Base-by-base conservation (phyloP, 2,888 invertebrate genomes). In the Clunio marinus region DNA sequence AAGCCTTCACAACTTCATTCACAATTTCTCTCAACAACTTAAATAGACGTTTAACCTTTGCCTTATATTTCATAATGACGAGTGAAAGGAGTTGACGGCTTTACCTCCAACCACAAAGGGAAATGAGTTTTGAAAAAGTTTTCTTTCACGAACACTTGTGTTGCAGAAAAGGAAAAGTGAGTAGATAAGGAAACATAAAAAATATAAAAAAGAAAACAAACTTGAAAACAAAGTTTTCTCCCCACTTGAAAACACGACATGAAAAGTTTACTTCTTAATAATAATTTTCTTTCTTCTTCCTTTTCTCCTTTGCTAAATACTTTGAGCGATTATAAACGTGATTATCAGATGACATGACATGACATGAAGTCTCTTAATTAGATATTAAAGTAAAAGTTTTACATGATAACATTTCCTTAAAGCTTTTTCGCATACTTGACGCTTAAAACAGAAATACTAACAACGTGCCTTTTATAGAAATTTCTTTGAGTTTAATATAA, bases 301-400 rank as follows among this genome's bases (percentile, higher is more conserved):
- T n/a, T n/a, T n/a, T n/a, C n/a, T n/a, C n/a, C n/a, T n/a, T 13
- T 51, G 51, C 10, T 2, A 57, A 57, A 57, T 25, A 57, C 57
- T 57, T 57, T 57, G 7, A 27, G 25, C 57, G 57, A 57, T 57
- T 22, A 57, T 57, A n/a, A 24, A 25, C 2, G 4, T 8, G 57
- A 57, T 57, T 24, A 57, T 57, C 27, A 15, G 3, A 13, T 8
- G 57, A 57, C 57, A 57, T 15, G 57, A 57, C 57, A 57, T 22
- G n/a, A 13, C 5, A 13, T 37, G 32, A 35, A 66, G 66, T 66
- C 66, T 66, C 51, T 66, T 66, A 66, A 66, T 66, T 66, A 66
- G 51, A 66, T 32, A 35, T 55, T 62, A 32, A 5, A 5, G 35
- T 62, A 41, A 20, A 7, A 7, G 32, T 57, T 46, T 51, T 45